Percentiles rank a stretch among this genome's conserved stretches.
These are phyloP conservation scores for Hesperophylax magnus DNA, from an alignment of 1,140 invertebrate genomes.

Conservation along the genomic window DNA sequence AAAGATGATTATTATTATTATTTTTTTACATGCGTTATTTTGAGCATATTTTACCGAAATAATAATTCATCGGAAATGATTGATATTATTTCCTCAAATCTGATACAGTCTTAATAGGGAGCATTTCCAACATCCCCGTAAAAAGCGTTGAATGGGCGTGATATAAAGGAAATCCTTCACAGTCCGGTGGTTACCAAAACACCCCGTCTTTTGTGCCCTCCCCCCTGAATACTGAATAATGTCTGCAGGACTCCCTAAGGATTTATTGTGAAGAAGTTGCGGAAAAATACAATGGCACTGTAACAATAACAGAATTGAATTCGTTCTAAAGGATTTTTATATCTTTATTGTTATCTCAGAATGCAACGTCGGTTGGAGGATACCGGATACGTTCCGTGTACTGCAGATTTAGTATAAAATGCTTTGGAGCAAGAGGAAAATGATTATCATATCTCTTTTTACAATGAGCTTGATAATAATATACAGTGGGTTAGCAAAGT, in stretches of 20 bases:
- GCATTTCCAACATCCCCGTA: too few species aligned
- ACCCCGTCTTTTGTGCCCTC: neutral
- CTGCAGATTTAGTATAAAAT: neutral
- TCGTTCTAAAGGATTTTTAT: constrained; percentile 12
- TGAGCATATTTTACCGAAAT: too few species aligned
- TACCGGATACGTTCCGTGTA: neutral
- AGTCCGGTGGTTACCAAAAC: constrained; percentile 9
- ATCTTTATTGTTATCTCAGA: neutral
- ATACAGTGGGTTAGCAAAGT: too few species aligned
- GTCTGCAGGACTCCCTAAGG: neutral
- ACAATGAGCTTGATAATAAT: too few species aligned
- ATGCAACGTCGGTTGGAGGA: neutral
- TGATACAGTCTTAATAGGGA: too few species aligned
- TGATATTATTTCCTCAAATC: too few species aligned
- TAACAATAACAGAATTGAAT: constrained; percentile 24
- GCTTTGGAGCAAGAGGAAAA: too few species aligned
- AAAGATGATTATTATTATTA: too few species aligned
- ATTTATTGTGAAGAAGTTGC: constrained; percentile 29
- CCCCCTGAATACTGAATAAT: neutral
- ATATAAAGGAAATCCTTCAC: neutral
- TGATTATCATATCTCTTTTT: too few species aligned
- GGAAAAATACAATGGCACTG: constrained; percentile 21
- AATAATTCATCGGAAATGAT: too few species aligned
- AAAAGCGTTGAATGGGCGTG: neutral
- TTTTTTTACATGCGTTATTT: too few species aligned